Evolutionary conservation across 2,797 vertebrate genomes (phyloP).

Genomic region (Chiloscyllium punctatum): DNA sequence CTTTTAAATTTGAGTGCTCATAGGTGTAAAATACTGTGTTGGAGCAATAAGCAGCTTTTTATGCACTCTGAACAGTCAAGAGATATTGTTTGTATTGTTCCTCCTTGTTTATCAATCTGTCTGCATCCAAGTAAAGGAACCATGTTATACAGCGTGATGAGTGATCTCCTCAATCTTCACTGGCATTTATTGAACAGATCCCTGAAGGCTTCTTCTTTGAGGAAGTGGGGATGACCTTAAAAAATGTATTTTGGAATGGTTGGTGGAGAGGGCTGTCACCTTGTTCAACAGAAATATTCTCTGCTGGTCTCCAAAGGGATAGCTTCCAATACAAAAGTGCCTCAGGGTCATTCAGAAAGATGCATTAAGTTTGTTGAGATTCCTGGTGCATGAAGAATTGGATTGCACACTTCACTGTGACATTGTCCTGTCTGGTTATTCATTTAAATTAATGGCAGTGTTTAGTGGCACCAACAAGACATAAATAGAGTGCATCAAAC

Average conservation of each 20-base stretch:
- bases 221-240: background rate
- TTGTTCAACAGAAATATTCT: background rate
- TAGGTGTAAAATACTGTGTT: background rate
- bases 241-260: background rate
- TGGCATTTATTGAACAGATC: background rate
- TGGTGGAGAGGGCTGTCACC: background rate
- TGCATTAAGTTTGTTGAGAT: background rate
- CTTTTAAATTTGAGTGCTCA: no score
- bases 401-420: no score
- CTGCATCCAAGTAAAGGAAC: background rate
- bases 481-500: background rate
- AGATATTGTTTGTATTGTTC: background rate
- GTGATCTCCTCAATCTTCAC: background rate
- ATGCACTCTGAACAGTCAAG: background rate
- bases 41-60: background rate
- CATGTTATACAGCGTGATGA: background rate
- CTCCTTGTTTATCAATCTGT: background rate
- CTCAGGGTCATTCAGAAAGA: no score
- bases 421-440: background rate
- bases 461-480: background rate
- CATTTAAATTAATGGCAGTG: conserved; percentile 13
- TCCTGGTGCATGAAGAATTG: background rate
- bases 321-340: background rate
- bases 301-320: background rate
- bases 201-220: background rate